Percentiles rank a stretch among this genome's conserved stretches.
Evolutionary conservation across 2,113 vertebrate genomes (phyloP).

Genomic region (Epinephelus lanceolatus): DNA sequence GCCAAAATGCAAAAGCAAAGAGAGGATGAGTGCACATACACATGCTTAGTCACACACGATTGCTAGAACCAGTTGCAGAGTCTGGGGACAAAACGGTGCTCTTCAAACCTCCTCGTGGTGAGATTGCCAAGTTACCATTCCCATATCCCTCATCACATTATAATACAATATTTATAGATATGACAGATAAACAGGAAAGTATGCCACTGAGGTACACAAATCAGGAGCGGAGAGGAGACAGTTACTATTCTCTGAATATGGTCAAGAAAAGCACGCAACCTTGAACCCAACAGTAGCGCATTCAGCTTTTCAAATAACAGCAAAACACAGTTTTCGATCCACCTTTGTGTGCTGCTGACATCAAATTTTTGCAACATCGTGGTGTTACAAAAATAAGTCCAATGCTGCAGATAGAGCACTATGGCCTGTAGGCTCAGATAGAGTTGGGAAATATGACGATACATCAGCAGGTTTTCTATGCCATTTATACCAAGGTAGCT

Average conservation of each 20-base stretch:
- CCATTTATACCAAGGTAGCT: background rate
- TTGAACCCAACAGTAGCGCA: conserved; percentile 1
- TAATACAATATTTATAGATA: background rate
- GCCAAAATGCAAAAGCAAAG: conserved; percentile 32
- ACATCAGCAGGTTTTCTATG: background rate
- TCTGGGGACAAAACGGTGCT: background rate
- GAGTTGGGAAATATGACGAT: background rate
- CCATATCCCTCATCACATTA: background rate
- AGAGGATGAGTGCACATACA: background rate
- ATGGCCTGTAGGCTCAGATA: background rate
- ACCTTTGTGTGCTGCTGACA: background rate
- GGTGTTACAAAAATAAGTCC: background rate
- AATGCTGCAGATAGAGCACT: background rate
- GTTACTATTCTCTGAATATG: background rate
- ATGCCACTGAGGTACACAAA: background rate
- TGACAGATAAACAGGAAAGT: background rate
- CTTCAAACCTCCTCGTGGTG: background rate
- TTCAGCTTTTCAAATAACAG: conserved; percentile 2
- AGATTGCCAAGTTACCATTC: background rate
- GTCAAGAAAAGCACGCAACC: background rate
- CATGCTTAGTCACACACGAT: background rate
- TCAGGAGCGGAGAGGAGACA: background rate
- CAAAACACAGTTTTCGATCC: background rate
- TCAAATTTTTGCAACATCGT: background rate
- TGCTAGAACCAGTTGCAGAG: background rate